Evolutionary conservation across 2,888 invertebrate species (phyloP).

Genomic region (Folsomia manolachei): DNA sequence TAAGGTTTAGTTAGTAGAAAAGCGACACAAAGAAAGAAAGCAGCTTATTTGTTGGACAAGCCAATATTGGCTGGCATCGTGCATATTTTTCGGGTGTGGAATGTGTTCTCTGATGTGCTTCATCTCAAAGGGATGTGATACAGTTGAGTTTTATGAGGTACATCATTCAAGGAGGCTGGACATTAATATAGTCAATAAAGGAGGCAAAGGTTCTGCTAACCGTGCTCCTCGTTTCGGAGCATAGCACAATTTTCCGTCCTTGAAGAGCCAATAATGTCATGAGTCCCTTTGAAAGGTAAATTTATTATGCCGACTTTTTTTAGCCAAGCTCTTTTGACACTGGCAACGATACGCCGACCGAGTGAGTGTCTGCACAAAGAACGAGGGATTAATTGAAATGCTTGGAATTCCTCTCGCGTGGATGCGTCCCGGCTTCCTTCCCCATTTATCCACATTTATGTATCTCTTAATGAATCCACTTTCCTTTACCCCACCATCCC

Average conservation of each 20-base stretch:
- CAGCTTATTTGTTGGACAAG: too few relatives aligned
- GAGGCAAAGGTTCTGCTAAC: neutral
- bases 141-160: conserved; percentile 17
- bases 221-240: neutral
- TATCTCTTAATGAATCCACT: conserved; percentile 15
- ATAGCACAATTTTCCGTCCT: conserved; percentile 11
- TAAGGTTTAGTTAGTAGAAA: too few relatives aligned
- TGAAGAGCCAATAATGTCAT: conserved; percentile 21
- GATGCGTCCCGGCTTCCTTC: neutral
- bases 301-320: conserved; percentile 16
- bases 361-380: conserved; percentile 28
- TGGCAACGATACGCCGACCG: conserved; percentile 24
- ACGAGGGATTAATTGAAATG: conserved; percentile 52
- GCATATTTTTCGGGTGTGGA: conserved; percentile 1
- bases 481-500: neutral
- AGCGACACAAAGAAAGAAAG: too few relatives aligned
- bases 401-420: conserved; percentile 49
- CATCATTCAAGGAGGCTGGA: conserved; percentile 17
- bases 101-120: neutral
- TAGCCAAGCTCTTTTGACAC: conserved; percentile 13
- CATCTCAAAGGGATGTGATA: conserved; percentile 10
- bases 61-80: neutral
- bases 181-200: conserved; percentile 20
- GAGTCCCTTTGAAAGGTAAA: conserved; percentile 18
- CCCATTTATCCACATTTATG: conserved; percentile 18